A percentile compares a stretch with the other conserved stretches of the same genome.
phyloP scores from a whole-genome alignment of 2,888 invertebrate genomes.

The Apantesis nais region DNA sequence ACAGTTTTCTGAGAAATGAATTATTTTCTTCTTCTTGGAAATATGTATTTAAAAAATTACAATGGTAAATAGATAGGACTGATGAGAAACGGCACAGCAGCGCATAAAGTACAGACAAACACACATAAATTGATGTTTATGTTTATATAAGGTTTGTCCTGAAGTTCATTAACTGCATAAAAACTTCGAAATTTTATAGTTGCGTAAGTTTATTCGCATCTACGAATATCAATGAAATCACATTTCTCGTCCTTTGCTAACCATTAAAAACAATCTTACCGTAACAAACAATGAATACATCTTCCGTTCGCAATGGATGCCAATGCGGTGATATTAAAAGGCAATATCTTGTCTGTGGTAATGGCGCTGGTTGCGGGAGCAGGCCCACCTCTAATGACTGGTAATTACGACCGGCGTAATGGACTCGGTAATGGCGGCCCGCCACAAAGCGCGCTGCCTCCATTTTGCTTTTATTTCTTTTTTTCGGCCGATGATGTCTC shows the following conservation, averaged over 20 bases:
- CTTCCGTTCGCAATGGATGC: conserved; percentile 47
- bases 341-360: conserved; percentile 67
- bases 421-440: conserved; percentile 75
- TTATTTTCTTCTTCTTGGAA: too few species aligned
- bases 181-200: too few species aligned
- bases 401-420: conserved; percentile 80
- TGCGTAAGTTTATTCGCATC: background rate
- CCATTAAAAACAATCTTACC: conserved; percentile 17
- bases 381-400: conserved; percentile 75
- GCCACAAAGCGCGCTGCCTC: conserved; percentile 76
- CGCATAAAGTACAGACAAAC: too few species aligned
- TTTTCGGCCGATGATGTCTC: conserved; percentile 58
- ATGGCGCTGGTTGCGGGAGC: conserved; percentile 62
- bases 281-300: conserved; percentile 38
- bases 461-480: conserved; percentile 69
- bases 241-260: too few species aligned
- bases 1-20: too few species aligned
- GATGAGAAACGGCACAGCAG: too few species aligned
- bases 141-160: too few species aligned
- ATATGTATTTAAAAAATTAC: too few species aligned
- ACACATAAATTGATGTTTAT: too few species aligned
- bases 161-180: too few species aligned
- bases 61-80: too few species aligned
- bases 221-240: background rate
- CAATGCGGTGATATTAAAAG: conserved; percentile 72